Evolutionary conservation across 2,113 vertebrate genomes (phyloP), one percentile per base, ranked within the genome.

Genomic region (Aphelocoma coerulescens): DNA sequence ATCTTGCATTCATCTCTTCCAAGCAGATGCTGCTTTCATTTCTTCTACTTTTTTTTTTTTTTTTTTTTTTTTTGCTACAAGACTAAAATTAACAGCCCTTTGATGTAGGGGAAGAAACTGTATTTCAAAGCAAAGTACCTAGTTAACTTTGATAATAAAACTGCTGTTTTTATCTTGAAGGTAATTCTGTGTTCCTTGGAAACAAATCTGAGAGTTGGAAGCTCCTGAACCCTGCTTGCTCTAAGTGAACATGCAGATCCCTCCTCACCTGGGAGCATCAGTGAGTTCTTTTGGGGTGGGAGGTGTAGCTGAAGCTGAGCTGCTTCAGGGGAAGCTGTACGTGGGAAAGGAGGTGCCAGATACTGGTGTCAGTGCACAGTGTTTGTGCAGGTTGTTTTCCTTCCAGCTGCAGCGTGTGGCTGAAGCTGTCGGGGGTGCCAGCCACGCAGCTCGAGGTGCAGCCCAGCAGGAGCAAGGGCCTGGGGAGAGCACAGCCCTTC

Each of bases 11-110:
- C 94, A 91, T 96, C 92, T 96, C 71, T 78, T 93, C 78, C 86
- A 65, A 94, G 91, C 95, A 93, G 93, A 95, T 94, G 94, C 93
- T 94, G 93, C 93, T 96, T 92, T 96, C 46, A 80, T 93, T 93
- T 93, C 55, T 88, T 46, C 32, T 58, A 1, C 41, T 62, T 48
- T 68, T 79, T 71, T 68, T 73, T 71, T n/a, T 55, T 57, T 44
- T 59, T 74, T 67, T 72, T 74, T 41, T 54, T 57, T 63, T 72
- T 59, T 44, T 43, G 5, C 58, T 95, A 75, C 69, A 69, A 52
- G 74, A 55, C 67, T 92, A 62, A 85, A 96, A 89, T 92, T 89
- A 95, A 58, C 80, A 89, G 74, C 54, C 63, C 79, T 95, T 95
- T 95, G 93, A 95, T 88, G 85, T 43, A 59, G 35, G 55, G 63